phyloP scores from a whole-genome alignment of 2,888 invertebrate genomes.

The Drosophila cracens region DNA sequence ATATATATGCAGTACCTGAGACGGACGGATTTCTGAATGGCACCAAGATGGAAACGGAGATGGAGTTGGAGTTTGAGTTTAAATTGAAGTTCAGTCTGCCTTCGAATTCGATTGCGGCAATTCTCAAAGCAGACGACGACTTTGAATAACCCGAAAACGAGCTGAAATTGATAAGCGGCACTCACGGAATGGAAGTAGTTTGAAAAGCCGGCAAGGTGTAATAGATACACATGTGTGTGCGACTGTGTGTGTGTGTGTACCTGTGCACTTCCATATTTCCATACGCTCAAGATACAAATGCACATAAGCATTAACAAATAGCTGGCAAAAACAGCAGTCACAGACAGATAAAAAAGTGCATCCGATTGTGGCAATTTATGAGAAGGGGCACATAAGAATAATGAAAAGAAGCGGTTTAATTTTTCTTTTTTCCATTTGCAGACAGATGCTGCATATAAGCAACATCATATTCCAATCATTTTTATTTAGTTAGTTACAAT shows the following conservation, averaged over 20 bases:
- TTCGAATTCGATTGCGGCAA: constrained; percentile 40
- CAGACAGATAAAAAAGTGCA: neutral
- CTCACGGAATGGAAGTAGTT: constrained; percentile 23
- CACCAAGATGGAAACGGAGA: constrained; percentile 5
- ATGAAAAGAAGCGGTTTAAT: neutral
- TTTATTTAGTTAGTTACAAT: neutral
- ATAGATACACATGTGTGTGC: constrained; percentile 2
- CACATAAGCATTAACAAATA: neutral
- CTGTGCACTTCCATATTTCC: constrained; percentile 2
- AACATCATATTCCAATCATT: neutral
- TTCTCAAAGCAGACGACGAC: constrained; percentile 27
- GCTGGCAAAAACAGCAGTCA: neutral
- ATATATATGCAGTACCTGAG: constrained; percentile 39
- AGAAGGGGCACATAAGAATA: neutral
- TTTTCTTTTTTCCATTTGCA: neutral
- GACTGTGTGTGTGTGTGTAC: neutral
- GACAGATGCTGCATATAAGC: neutral
- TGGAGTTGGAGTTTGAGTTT: constrained; percentile 7
- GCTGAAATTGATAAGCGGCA: constrained; percentile 35
- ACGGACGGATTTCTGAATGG: constrained; percentile 28
- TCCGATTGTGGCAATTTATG: neutral
- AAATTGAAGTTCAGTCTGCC: constrained; percentile 19
- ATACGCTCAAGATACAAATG: neutral
- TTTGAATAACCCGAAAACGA: constrained; percentile 16
- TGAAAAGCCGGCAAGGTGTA: constrained; percentile 8